Evolutionary conservation across 2,113 vertebrate genomes (phyloP).

Genomic region (Gorilla gorilla): DNA sequence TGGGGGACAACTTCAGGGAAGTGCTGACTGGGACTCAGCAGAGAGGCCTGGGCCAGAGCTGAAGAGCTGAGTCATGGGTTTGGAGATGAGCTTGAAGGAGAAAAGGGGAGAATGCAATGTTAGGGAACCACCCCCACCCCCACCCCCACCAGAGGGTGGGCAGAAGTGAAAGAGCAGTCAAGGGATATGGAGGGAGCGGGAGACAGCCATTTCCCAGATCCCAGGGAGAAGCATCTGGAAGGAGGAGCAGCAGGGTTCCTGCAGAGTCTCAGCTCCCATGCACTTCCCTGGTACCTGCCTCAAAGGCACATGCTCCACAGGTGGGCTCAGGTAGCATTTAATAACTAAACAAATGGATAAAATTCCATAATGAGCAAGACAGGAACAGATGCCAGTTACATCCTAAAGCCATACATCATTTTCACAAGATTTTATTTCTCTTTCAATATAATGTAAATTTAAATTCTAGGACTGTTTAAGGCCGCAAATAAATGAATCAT

Average conservation of each 20-base stretch:
- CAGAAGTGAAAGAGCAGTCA: background rate
- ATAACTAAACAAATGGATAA: background rate
- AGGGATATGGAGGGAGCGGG: background rate
- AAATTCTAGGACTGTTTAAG: constrained; percentile 52
- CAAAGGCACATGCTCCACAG: background rate
- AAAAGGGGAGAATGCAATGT: background rate
- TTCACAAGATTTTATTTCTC: constrained; percentile 55
- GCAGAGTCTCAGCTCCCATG: background rate
- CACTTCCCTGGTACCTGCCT: background rate
- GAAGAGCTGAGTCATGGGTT: background rate
- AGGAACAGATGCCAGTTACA: background rate
- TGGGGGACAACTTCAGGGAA: background rate
- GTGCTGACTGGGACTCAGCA: background rate
- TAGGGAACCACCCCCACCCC: background rate
- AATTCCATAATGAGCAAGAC: constrained; percentile 45
- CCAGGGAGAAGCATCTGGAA: background rate
- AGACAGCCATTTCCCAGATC: background rate
- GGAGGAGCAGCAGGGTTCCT: background rate
- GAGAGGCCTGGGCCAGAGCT: background rate
- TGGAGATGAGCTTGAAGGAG: background rate
- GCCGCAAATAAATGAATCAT: constrained; percentile 63
- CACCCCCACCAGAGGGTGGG: too few relatives aligned
- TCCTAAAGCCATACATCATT: constrained; percentile 30
- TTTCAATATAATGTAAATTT: constrained; percentile 63
- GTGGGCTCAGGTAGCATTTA: background rate